Evolutionary conservation across 2,888 invertebrate genomes (phyloP), one percentile per base, ranked within the genome.

Genomic region (Schizotus pectinicornis): DNA sequence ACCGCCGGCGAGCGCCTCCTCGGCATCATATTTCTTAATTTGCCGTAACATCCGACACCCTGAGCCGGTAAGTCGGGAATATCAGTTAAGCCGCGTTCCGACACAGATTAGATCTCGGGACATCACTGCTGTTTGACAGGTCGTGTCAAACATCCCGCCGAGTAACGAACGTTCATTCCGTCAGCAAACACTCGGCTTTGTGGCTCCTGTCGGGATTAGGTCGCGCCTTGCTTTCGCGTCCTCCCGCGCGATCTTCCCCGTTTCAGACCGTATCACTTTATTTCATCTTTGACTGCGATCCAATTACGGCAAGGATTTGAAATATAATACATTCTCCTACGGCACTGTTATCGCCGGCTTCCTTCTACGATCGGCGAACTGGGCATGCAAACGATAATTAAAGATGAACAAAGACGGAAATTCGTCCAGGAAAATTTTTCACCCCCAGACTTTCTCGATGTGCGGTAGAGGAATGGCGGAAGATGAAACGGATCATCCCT

Each of bases 151-250:
- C 59, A 55, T 53, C 43, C 58, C 49, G 57, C 48, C 57, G 45
- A 57, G 52, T 57, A 52, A 57, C 53, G 54, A 54, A 46, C 59
- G 54, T 59, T 59, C 55, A 56, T 59, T 59, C 51, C 59, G 41
- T 59, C 59, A 56, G 59, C 59, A 59, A 59, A 55, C 59, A 56
- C 51, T 55, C 46, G 59, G 51, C 59, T 59, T 59, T 59, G 59
- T 59, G 59, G 59, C 47, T 56, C 50, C 50, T 59, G 59, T 56
- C 43, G 55, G 59, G 59, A 59, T 59, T 56, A 59, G 46, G 47
- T 47, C 42, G 50, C 38, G 55, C 34, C 54, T 48, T 35, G 47
- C 45, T 11, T 43, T 49, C 57, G 52, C 58, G 43, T 53, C 35
- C 46, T 43, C 48, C 38, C 22, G 37, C 46, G 13, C 43, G 53